Evolutionary conservation across 1,140 invertebrate species (phyloP).

Genomic region (fruit fly (Drosophila melanogaster)): DNA sequence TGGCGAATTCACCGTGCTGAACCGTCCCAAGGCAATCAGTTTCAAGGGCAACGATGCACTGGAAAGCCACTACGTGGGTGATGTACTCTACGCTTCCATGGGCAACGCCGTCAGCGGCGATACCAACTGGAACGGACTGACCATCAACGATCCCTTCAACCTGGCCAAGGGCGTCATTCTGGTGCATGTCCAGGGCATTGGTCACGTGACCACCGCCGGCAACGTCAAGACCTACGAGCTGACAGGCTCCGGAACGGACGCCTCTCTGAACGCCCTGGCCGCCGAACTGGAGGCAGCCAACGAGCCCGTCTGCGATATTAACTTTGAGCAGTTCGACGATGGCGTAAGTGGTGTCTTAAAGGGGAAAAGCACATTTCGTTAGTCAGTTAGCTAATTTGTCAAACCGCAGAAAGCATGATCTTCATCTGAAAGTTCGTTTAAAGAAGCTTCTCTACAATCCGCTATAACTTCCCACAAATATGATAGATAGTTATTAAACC

Average conservation of each 20-base stretch:
- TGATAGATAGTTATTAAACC: not conserved
- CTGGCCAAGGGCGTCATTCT: conserved; percentile 91
- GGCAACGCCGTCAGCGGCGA: conserved; percentile 88
- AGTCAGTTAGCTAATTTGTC: too few species aligned
- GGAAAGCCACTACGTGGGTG: conserved; percentile 88
- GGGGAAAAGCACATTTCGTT: too few species aligned
- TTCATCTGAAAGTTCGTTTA: too few species aligned
- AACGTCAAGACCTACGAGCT: conserved; percentile 73
- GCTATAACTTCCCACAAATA: too few species aligned
- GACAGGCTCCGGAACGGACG: conserved; percentile 48
- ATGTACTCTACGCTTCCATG: conserved; percentile 89
- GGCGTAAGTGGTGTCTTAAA: conserved; percentile 85
- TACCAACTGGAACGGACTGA: conserved; percentile 89
- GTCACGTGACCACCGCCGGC: conserved; percentile 85
- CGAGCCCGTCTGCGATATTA: conserved; percentile 86
- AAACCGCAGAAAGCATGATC: too few species aligned
- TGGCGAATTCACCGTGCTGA: conserved; percentile 89
- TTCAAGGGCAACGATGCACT: conserved; percentile 88
- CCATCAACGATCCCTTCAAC: conserved; percentile 90
- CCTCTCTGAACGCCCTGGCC: conserved; percentile 57
- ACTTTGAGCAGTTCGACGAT: conserved; percentile 87
- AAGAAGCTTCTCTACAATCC: too few species aligned
- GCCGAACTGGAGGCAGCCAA: conserved; percentile 67
- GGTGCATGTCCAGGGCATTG: conserved; percentile 90
- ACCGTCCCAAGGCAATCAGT: conserved; percentile 87